A percentile compares a stretch with the other conserved stretches of the same genome.
phyloP scores from a whole-genome alignment of 2,113 vertebrate genomes.

The Corynorhinus townsendii region DNA sequence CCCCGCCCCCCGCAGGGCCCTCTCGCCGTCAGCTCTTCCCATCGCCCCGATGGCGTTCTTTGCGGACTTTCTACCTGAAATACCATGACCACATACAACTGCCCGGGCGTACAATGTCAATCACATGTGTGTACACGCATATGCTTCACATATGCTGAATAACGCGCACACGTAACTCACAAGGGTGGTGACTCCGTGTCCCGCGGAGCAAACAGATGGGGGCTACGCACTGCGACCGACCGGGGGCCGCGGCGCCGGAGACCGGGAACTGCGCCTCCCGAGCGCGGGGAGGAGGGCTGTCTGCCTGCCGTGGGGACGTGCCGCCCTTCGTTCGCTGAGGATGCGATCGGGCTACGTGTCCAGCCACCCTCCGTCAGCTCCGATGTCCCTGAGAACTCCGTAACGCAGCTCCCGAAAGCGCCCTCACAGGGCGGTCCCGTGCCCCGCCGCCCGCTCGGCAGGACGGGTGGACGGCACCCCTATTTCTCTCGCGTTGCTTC shows the following conservation, averaged over 20 bases:
- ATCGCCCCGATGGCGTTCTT: background rate
- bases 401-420: background rate
- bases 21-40: background rate
- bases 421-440: background rate
- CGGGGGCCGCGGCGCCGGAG: background rate
- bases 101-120: too few relatives aligned
- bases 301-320: background rate
- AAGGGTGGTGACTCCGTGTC: background rate
- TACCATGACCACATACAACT: too few relatives aligned
- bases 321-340: slow-evolving; percentile 19
- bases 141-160: background rate
- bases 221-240: background rate
- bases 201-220: background rate
- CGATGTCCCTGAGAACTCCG: slow-evolving; percentile 12
- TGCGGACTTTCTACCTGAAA: background rate
- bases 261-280: background rate
- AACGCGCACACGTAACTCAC: background rate
- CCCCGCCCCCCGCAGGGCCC: background rate
- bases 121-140: background rate
- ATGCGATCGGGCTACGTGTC: slow-evolving; percentile 8
- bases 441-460: background rate
- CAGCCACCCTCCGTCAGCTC: background rate
- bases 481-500: slow-evolving; percentile 27
- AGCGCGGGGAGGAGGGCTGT: background rate
- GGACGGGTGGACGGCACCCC: background rate